Percentiles rank a stretch among this genome's conserved stretches.
phyloP scores from a whole-genome alignment of 2,888 invertebrate genomes.

The Scaptomyza parva region DNA sequence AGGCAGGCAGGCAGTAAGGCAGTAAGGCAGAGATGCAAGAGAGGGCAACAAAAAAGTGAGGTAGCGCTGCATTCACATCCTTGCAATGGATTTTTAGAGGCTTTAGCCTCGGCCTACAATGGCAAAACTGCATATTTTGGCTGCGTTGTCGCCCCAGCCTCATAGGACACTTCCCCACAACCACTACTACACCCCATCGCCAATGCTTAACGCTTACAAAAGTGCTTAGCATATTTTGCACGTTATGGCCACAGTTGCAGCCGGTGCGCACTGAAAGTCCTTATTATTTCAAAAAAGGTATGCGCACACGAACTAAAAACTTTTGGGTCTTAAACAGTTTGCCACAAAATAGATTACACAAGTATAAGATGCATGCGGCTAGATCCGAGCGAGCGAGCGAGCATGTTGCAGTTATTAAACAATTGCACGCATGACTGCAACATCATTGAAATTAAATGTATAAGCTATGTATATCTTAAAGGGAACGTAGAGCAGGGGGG shows the following conservation, averaged over 20 bases:
- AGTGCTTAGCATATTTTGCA: constrained; percentile 75
- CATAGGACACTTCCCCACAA: neutral
- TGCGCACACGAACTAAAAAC: constrained; percentile 46
- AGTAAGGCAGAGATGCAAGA: too few relatives aligned
- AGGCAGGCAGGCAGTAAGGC: constrained; percentile 10
- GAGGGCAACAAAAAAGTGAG: constrained; percentile 24
- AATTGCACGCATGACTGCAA: constrained; percentile 68
- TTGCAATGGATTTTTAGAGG: constrained; percentile 12
- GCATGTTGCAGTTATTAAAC: constrained; percentile 55
- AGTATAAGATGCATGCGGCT: constrained; percentile 25
- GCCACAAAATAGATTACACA: constrained; percentile 1
- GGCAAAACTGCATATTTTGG: constrained; percentile 13
- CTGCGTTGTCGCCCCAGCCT: neutral
- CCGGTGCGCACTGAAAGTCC: constrained; percentile 60
- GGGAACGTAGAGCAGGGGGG: neutral
- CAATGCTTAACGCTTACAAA: constrained; percentile 30
- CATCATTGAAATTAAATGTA: constrained; percentile 47
- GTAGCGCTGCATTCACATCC: constrained; percentile 34
- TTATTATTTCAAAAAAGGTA: constrained; percentile 73
- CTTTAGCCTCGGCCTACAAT: constrained; percentile 3
- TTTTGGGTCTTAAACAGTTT: constrained; percentile 36
- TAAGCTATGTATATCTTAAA: constrained; percentile 24
- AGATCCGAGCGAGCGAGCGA: constrained; percentile 1
- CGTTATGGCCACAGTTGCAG: constrained; percentile 55
- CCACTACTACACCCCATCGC: too few relatives aligned